A percentile compares a stretch with the other conserved stretches of the same genome.
phyloP scores from a whole-genome alignment of 1,140 invertebrate genomes.

The Tetranychus cinnabarinus region DNA sequence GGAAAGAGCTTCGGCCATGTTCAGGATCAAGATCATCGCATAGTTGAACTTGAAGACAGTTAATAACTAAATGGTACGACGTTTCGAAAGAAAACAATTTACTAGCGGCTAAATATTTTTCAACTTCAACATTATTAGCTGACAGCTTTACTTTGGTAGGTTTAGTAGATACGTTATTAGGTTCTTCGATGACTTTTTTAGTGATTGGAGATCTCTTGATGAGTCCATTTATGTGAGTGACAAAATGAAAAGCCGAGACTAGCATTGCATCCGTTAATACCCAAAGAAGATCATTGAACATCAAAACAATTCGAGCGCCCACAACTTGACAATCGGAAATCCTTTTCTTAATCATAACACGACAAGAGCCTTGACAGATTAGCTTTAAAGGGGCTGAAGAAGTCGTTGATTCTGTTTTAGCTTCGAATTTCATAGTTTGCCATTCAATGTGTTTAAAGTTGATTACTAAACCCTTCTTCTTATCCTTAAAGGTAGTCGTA shows the following conservation, averaged over 20 bases:
- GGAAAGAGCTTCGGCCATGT: conserved; percentile 46
- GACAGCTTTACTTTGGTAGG: neutral
- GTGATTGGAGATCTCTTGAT: conserved; percentile 7
- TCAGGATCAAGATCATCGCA: conserved; percentile 51
- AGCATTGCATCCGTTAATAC: conserved; percentile 88
- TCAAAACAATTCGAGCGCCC: conserved; percentile 66
- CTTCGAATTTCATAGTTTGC: conserved; percentile 86
- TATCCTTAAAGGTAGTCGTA: conserved; percentile 69
- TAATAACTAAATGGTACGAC: conserved; percentile 84
- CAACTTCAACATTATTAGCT: neutral
- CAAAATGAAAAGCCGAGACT: conserved; percentile 42
- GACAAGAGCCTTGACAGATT: conserved; percentile 73
- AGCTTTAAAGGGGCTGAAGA: conserved; percentile 67
- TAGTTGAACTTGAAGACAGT: conserved; percentile 82
- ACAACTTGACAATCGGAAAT: conserved; percentile 74
- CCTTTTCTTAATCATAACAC: conserved; percentile 88
- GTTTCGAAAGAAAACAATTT: conserved; percentile 66
- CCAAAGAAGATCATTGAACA: conserved; percentile 92
- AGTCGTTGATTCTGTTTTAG: conserved; percentile 36
- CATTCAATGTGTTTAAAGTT: conserved; percentile 95
- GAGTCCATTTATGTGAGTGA: conserved; percentile 4
- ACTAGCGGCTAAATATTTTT: neutral
- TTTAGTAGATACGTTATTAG: neutral
- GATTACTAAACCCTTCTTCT: conserved; percentile 57
- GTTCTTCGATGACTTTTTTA: conserved; percentile 2